These are phyloP conservation scores for Gasterosteus nipponicus DNA, from an alignment of 2,113 vertebrate species.

Conservation along the genomic window DNA sequence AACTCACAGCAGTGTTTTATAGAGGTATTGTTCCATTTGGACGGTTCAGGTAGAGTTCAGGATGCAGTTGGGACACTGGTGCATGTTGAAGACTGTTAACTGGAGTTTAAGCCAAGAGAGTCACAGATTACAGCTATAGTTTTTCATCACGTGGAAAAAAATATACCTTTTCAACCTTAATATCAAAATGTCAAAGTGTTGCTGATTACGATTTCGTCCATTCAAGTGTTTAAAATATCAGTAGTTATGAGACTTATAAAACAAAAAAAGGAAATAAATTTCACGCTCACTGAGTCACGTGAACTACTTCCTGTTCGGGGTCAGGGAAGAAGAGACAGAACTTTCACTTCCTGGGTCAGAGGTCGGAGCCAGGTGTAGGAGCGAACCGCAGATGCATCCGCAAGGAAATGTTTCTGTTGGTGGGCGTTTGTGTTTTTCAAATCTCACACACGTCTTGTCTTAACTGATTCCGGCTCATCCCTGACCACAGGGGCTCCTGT, in stretches of 20 bases:
- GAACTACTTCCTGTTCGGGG: slow-evolving; percentile 41
- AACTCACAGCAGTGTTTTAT: slow-evolving; percentile 21
- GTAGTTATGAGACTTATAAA: background rate
- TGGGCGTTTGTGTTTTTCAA: slow-evolving; percentile 28
- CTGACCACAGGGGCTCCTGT: background rate
- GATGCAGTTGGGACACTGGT: background rate
- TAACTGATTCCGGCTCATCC: background rate
- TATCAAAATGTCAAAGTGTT: background rate
- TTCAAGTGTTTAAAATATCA: background rate
- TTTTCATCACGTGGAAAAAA: background rate
- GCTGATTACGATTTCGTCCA: background rate
- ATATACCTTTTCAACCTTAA: background rate
- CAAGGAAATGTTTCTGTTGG: slow-evolving; percentile 32
- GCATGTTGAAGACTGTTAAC: background rate
- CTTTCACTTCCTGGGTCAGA: slow-evolving; percentile 60
- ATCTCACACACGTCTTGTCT: background rate
- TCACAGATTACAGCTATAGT: background rate
- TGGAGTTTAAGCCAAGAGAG: background rate
- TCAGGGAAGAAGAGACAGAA: slow-evolving; percentile 38
- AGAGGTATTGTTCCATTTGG: slow-evolving; percentile 50
- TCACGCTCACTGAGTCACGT: background rate
- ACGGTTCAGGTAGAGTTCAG: slow-evolving; percentile 63
- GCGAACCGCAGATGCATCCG: slow-evolving; percentile 72
- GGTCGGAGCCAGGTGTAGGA: slow-evolving; percentile 69
- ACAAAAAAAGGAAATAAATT: background rate